phyloP scores from a whole-genome alignment of 2,113 vertebrate genomes.

The Daphoenositta chrysoptera region DNA sequence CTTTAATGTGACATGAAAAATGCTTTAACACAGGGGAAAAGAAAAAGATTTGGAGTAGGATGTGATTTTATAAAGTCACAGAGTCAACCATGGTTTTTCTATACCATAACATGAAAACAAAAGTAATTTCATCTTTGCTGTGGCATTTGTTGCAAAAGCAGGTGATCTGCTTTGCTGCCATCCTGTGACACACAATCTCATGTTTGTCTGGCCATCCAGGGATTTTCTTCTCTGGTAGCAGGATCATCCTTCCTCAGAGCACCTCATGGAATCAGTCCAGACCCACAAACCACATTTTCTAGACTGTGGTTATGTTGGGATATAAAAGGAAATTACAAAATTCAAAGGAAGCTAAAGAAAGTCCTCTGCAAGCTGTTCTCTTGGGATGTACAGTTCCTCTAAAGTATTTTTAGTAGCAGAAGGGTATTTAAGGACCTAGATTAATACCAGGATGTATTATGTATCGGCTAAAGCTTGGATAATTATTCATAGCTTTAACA shows the following conservation, averaged over 20 bases:
- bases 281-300: constrained; percentile 25
- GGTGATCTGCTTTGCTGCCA: not conserved
- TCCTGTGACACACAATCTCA: no score
- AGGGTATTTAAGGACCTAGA: constrained; percentile 36
- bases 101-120: not conserved
- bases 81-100: not conserved
- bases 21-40: not conserved
- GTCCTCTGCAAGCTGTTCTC: constrained; percentile 11
- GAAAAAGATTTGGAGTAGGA: not conserved
- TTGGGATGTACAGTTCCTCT: constrained; percentile 29
- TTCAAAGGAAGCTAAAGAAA: constrained; percentile 10
- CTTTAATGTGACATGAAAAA: not conserved
- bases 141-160: not conserved
- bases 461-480: not conserved
- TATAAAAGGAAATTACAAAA: constrained; percentile 24
- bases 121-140: not conserved
- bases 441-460: constrained; percentile 55
- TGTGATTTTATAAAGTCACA: not conserved
- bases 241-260: not conserved
- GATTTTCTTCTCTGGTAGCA: not conserved
- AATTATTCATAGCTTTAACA: constrained; percentile 48
- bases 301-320: not conserved
- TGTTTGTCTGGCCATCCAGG: not conserved
- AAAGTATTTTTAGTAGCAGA: constrained; percentile 42
- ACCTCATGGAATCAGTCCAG: not conserved